Evolutionary conservation across 2,113 vertebrate species (phyloP), one percentile per base, ranked within the genome.

Genomic region (Gallinago media): DNA sequence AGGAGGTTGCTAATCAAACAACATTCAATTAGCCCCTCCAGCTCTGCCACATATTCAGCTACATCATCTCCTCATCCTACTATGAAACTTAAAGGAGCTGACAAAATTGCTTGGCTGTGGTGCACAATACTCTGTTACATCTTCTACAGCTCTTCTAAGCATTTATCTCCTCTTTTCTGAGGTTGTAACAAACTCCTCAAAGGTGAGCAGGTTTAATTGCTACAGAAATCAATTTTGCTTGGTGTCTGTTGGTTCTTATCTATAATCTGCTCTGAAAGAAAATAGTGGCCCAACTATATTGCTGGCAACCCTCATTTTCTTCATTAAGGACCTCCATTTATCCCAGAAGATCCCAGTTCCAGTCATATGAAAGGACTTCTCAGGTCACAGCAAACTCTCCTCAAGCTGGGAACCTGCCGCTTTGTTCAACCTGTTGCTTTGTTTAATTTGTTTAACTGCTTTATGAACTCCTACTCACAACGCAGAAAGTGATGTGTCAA

Each of bases 1-100:
- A 96, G 96, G 95, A 96, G 85, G 72, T 1, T 96, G 86, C 88
- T 96, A 95, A 94, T 96, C 94, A 95, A 97, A 91, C 92, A 97
- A 93, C 92, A 92, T 94, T 96, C 83, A 94, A 95, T 97, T 95
- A 95, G 85, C 27, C 96, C 88, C 83, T 95, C 94, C 76, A 96
- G 93, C 93, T 96, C 80, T 86, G 85, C 88, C 89, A 93, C 92
- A 55, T 88, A 93, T 72, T 92, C 88, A 80, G 72, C 92, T 89
- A 76, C 70, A 93, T 92, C 96, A 79, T 88, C 88, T 96, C 76
- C 85, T 91, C 70, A 78, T 91, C 88, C 83, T 78, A 46, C 85
- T 59, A 55, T 61, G 88, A 66, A 94, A 86, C 94, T 78, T 76
- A 65, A 90, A 95, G 68, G 27, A 93, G 76, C 44, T 0, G 14